Evolutionary conservation across 2,888 invertebrate species (phyloP).

Genomic region (Brachyptera putata): DNA sequence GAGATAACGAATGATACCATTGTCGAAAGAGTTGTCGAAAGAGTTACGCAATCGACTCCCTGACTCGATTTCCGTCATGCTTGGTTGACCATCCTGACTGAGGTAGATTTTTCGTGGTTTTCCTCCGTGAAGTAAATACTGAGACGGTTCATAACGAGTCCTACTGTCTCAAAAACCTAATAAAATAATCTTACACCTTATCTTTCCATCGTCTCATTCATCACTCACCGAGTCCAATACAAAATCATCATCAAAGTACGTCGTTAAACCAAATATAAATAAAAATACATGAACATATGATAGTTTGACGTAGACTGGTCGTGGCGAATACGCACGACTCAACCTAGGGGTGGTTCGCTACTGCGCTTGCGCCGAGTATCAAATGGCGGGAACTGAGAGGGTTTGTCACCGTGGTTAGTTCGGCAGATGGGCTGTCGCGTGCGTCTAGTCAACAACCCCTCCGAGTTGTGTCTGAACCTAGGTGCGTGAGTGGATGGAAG

Average conservation of each 20-base stretch:
- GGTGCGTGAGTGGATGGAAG: too few relatives aligned
- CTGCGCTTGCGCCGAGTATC: background rate
- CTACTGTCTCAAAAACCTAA: too few relatives aligned
- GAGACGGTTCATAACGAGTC: too few relatives aligned
- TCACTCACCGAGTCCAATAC: background rate
- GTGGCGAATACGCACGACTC: background rate
- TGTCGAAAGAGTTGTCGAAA: too few relatives aligned
- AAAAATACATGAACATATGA: background rate
- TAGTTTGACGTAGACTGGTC: background rate
- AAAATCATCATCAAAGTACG: background rate
- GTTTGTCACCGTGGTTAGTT: background rate
- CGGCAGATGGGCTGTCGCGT: conserved; percentile 1
- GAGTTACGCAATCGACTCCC: too few relatives aligned
- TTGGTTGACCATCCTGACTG: background rate
- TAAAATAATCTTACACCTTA: too few relatives aligned
- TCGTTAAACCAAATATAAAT: background rate
- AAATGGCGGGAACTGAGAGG: background rate
- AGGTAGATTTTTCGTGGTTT: background rate
- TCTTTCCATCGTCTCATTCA: background rate
- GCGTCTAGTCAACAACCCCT: background rate
- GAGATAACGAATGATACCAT: too few relatives aligned
- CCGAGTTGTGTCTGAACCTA: too few relatives aligned
- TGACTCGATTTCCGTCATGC: background rate
- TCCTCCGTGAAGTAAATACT: background rate
- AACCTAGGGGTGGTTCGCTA: background rate